A percentile compares a stretch with the other conserved stretches of the same genome.
Conservation (phyloP, 1,140 invertebrate species). For the Carcinoscorpius rotundicauda region DNA sequence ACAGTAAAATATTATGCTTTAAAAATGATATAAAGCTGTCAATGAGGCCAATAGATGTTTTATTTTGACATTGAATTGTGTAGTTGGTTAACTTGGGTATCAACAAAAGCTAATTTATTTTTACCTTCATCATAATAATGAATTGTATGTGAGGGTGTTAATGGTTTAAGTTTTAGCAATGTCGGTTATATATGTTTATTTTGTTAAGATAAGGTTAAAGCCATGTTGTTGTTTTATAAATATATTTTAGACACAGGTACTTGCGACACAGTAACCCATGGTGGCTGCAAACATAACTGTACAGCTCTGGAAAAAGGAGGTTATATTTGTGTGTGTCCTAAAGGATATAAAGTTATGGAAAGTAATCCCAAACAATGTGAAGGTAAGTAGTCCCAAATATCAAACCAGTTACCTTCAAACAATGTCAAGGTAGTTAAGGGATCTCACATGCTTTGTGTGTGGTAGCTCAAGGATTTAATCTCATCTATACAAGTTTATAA, state of each 20-base stretch:
- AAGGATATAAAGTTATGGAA: slow-evolving; percentile 64
- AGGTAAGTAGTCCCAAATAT: slow-evolving; percentile 28
- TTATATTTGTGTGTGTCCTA: slow-evolving; percentile 76
- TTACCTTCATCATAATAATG: neutral
- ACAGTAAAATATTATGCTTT: too few species aligned
- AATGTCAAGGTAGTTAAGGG: neutral
- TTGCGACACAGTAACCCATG: slow-evolving; percentile 56
- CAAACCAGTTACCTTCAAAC: neutral
- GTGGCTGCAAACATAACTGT: slow-evolving; percentile 89
- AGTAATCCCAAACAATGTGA: slow-evolving; percentile 41
- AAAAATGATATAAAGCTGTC: too few species aligned
- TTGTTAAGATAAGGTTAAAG: neutral
- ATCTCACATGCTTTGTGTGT: too few species aligned
- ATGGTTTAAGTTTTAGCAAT: too few species aligned
- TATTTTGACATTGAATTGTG: too few species aligned
- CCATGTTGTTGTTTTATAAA: slow-evolving; percentile 5
- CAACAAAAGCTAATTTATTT: too few species aligned
- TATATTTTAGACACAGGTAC: slow-evolving; percentile 44
- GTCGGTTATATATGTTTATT: too few species aligned
- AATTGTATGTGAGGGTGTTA: neutral
- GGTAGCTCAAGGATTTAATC: too few species aligned
- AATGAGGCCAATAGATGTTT: too few species aligned
- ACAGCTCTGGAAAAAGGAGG: slow-evolving; percentile 60
- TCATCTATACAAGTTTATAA: too few species aligned
- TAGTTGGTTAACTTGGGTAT: too few species aligned